Base-by-base conservation (phyloP, 1,140 invertebrate genomes). In the Watersipora subatra region DNA sequence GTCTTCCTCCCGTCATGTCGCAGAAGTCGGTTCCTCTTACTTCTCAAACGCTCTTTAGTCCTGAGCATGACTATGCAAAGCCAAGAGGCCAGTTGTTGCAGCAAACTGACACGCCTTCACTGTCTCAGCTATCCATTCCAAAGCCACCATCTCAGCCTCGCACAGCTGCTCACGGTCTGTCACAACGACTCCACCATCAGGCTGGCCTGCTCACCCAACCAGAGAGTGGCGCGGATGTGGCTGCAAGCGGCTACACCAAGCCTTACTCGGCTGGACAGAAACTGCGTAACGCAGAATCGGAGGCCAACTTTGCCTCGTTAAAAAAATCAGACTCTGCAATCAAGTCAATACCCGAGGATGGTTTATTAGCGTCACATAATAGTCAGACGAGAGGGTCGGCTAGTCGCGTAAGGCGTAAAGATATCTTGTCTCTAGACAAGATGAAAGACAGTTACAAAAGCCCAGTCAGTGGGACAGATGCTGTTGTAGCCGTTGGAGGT, bases 1-100 rank as follows among this genome's bases (percentile, higher is more conserved):
- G 75, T 69, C 71, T 79, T 28, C 77, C 77, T 22, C 75, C 77
- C 19, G 75, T 79, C n/a, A 75, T 46, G n/a, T 12, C 34, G n/a
- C 34, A 46, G n/a, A 46, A 46, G 34, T 46, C 34, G 7, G 34
- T 46, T n/a, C n/a, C n/a, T n/a, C n/a, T n/a, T n/a, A n/a, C n/a
- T n/a, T n/a, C n/a, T n/a, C n/a, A n/a, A n/a, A n/a, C n/a, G n/a
- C n/a, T n/a, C n/a, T n/a, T n/a, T n/a, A n/a, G n/a, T n/a, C n/a
- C n/a, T n/a, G n/a, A n/a, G n/a, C n/a, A n/a, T n/a, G n/a, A n/a
- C n/a, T n/a, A n/a, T n/a, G n/a, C n/a, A n/a, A n/a, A n/a, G n/a
- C n/a, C n/a, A n/a, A n/a, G n/a, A n/a, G n/a, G n/a, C n/a, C n/a
- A n/a, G n/a, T n/a, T n/a, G n/a, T n/a, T n/a, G n/a, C n/a, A n/a